A percentile compares a stretch with the other conserved stretches of the same genome.
These are phyloP conservation scores for Ormyrus thymus DNA, from an alignment of 2,888 invertebrate species.

Conservation along the genomic window DNA sequence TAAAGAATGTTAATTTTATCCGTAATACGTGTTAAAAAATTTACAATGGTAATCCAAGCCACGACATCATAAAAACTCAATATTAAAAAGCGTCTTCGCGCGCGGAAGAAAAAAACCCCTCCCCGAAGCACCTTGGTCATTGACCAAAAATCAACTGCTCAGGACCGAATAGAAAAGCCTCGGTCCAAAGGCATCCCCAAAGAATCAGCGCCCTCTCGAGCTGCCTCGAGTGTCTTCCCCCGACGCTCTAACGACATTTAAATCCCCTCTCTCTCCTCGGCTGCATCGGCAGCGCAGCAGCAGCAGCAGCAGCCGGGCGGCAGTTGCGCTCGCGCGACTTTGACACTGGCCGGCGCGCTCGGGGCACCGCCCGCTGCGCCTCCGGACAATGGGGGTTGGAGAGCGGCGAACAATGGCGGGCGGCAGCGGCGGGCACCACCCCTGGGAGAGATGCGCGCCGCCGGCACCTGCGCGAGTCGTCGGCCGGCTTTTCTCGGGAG, in stretches of 20 bases:
- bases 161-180: no score
- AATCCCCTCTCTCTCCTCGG: not conserved
- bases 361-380: not conserved
- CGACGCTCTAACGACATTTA: conserved; percentile 17
- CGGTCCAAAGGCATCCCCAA: no score
- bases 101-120: no score
- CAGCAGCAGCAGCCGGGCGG: not conserved
- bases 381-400: conserved; percentile 40
- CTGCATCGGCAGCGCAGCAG: no score
- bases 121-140: no score
- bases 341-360: conserved; percentile 22
- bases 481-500: no score
- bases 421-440: not conserved
- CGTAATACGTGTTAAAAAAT: no score
- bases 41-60: no score
- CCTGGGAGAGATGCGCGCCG: not conserved
- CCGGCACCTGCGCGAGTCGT: conserved; percentile 6
- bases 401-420: conserved; percentile 28
- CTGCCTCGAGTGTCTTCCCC: not conserved
- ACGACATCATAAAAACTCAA: no score
- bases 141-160: no score
- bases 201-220: not conserved
- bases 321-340: conserved; percentile 25
- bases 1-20: no score
- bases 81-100: no score